A percentile compares a stretch with the other conserved stretches of the same genome.
phyloP scores from a whole-genome alignment of 2,888 invertebrate genomes.

The Ligdia adustata region DNA sequence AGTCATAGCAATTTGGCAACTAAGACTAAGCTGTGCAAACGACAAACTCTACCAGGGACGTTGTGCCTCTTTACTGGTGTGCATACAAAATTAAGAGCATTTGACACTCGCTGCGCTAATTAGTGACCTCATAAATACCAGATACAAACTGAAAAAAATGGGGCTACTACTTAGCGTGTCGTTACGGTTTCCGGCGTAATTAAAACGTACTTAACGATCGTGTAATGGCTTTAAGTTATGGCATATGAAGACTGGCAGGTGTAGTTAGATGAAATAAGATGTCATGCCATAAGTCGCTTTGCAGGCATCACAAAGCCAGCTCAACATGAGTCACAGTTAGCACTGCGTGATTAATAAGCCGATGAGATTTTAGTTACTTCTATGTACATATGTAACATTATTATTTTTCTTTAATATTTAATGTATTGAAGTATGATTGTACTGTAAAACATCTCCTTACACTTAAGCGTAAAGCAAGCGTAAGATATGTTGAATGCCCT shows the following conservation, averaged over 20 bases:
- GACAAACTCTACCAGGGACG: too few species aligned
- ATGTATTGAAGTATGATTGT: too few species aligned
- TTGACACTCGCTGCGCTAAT: conserved; percentile 45
- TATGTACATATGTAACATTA: too few species aligned
- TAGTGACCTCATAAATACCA: conserved; percentile 53
- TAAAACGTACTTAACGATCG: conserved; percentile 1
- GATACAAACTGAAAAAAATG: conserved; percentile 36
- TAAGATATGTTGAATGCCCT: too few species aligned
- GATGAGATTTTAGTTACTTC: too few species aligned
- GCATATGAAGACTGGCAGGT: conserved; percentile 1
- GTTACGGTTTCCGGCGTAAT: conserved; percentile 32
- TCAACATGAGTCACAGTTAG: conserved; percentile 2
- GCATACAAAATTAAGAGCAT: conserved; percentile 40
- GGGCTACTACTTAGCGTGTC: conserved; percentile 24
- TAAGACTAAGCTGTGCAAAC: too few species aligned
- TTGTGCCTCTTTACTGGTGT: background rate
- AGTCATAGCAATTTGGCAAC: too few species aligned
- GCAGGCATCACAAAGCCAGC: background rate
- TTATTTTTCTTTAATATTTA: too few species aligned
- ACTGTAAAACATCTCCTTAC: too few species aligned
- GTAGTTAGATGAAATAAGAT: conserved; percentile 8
- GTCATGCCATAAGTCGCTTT: conserved; percentile 5
- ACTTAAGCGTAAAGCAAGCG: too few species aligned
- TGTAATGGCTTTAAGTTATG: background rate
- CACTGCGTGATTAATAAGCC: background rate